phyloP scores from a whole-genome alignment of 2,113 vertebrate species.

The Corvus moneduloides region DNA sequence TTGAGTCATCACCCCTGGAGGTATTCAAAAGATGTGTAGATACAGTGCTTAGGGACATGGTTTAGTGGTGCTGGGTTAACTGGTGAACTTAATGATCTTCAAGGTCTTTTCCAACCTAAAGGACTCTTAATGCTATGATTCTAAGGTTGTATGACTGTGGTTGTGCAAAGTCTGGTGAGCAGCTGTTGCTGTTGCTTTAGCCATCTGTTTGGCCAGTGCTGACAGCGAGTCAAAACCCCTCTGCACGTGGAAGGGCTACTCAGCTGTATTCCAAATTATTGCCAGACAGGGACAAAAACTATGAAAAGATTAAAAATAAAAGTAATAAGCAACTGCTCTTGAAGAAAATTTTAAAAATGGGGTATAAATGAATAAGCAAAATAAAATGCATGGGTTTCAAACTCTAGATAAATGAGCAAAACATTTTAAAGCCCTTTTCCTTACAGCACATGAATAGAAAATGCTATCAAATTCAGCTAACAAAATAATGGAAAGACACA shows the following conservation, averaged over 20 bases:
- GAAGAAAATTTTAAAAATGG: neutral
- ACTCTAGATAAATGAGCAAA: neutral
- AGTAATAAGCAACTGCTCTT: neutral
- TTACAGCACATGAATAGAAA: conserved; percentile 8
- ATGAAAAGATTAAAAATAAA: neutral
- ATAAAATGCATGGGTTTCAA: neutral
- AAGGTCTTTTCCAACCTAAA: neutral
- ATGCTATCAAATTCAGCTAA: neutral
- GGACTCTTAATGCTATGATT: neutral
- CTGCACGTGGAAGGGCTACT: neutral
- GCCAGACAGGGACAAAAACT: neutral
- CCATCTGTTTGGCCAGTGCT: neutral
- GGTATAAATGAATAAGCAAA: neutral
- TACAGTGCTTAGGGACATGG: too few species aligned
- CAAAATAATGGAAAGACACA: neutral
- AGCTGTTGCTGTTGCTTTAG: neutral
- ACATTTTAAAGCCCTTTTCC: neutral
- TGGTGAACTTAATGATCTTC: neutral
- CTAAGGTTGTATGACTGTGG: neutral
- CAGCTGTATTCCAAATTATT: neutral
- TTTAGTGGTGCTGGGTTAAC: neutral
- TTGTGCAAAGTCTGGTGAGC: neutral
- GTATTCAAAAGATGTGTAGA: neutral
- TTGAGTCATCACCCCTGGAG: neutral
- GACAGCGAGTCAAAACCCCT: neutral